phyloP scores from a whole-genome alignment of 1,140 invertebrate species.

The Radopholus similis region DNA sequence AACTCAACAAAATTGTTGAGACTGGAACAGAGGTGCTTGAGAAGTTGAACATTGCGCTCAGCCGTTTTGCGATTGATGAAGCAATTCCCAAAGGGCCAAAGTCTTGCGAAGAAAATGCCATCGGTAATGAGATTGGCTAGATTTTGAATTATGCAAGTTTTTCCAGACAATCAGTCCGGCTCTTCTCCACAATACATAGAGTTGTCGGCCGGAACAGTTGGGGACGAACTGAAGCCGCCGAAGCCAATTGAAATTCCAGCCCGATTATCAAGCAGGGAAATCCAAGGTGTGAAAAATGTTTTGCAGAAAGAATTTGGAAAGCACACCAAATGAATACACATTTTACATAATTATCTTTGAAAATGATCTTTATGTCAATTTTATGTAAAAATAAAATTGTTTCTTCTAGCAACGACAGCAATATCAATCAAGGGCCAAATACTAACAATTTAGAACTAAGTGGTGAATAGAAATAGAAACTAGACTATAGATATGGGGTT shows the following conservation, averaged over 20 bases:
- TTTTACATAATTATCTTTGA: too few relatives aligned
- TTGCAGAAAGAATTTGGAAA: background rate
- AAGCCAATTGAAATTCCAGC: constrained; percentile 6
- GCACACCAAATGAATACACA: too few relatives aligned
- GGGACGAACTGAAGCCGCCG: background rate
- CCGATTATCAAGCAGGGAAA: constrained; percentile 1
- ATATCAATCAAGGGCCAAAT: too few relatives aligned
- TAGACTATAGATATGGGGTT: too few relatives aligned
- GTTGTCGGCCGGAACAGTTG: background rate
- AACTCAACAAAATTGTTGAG: constrained; percentile 23
- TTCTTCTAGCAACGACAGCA: too few relatives aligned
- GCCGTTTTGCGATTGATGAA: constrained; percentile 10
- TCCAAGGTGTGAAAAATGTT: background rate
- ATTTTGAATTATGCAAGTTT: background rate
- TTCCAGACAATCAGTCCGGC: background rate
- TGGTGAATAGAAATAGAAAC: too few relatives aligned
- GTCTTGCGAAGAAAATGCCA: background rate
- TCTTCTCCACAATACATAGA: background rate
- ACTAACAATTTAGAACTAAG: too few relatives aligned
- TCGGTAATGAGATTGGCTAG: background rate
- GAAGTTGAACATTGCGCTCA: constrained; percentile 7
- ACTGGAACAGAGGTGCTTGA: constrained; percentile 21
- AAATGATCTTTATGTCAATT: too few relatives aligned
- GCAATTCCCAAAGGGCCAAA: constrained; percentile 16
- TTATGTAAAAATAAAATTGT: too few relatives aligned